Evolutionary conservation across 1,140 invertebrate species (phyloP).

Genomic region (Laupala kohalensis): DNA sequence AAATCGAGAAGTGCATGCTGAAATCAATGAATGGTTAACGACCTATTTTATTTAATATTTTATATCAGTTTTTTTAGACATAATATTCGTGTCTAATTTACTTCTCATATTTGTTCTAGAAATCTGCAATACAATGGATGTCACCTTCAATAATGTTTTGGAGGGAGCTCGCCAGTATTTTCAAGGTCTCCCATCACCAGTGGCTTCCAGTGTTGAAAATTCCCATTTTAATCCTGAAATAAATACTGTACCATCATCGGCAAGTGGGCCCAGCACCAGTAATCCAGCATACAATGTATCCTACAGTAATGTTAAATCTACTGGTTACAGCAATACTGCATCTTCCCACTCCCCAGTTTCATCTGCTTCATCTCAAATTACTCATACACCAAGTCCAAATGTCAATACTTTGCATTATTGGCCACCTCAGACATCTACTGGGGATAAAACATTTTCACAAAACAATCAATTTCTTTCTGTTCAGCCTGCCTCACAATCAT

Average conservation of each 20-base stretch:
- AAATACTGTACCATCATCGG: slow-evolving; percentile 8
- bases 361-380: not conserved
- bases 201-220: slow-evolving; percentile 25
- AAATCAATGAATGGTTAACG: too few species aligned
- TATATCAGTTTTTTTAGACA: not conserved
- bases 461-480: slow-evolving; percentile 9
- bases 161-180: slow-evolving; percentile 66
- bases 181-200: slow-evolving; percentile 49
- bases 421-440: slow-evolving; percentile 1
- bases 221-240: slow-evolving; percentile 1
- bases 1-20: too few species aligned
- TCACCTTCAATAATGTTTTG: slow-evolving; percentile 63
- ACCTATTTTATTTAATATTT: not conserved
- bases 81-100: too few species aligned
- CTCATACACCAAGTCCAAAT: slow-evolving; percentile 1
- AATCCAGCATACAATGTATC: not conserved
- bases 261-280: not conserved
- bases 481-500: slow-evolving; percentile 3
- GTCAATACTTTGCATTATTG: slow-evolving; percentile 3
- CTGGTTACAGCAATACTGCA: not conserved
- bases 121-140: slow-evolving; percentile 18
- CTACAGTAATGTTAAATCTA: too few species aligned
- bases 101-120: too few species aligned
- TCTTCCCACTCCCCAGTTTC: not conserved
- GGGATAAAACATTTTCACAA: slow-evolving; percentile 5